Evolutionary conservation across 1,140 invertebrate genomes (phyloP).

Genomic region (Ostrea denselamellosa): DNA sequence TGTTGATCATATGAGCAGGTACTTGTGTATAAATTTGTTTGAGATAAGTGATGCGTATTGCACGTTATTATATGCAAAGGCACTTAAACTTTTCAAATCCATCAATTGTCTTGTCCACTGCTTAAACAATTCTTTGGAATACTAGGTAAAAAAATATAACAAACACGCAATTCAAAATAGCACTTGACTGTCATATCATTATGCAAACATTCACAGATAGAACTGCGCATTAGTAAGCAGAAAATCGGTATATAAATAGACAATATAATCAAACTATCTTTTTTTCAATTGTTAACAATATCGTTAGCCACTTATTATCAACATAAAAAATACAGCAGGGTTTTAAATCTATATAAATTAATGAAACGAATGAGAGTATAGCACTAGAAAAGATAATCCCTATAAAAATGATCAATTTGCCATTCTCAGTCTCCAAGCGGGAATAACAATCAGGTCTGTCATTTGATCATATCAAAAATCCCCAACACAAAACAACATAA

Average conservation of each 20-base stretch:
- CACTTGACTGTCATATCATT: background rate
- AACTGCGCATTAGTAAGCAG: background rate
- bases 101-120: conserved; percentile 5
- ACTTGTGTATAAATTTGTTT: background rate
- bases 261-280: background rate
- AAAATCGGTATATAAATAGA: background rate
- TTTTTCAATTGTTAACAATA: background rate
- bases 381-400: background rate
- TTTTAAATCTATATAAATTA: background rate
- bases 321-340: background rate
- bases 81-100: conserved; percentile 10
- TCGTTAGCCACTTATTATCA: conserved; percentile 6
- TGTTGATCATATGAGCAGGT: background rate
- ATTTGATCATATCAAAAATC: conserved; percentile 34
- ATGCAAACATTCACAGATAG: background rate
- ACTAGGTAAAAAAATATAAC: background rate
- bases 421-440: conserved; percentile 10
- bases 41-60: conserved; percentile 25
- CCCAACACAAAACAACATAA: background rate
- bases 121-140: conserved; percentile 19
- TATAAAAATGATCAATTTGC: conserved; percentile 3
- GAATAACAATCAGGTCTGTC: conserved; percentile 3
- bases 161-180: background rate
- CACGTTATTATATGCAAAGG: conserved; percentile 32
- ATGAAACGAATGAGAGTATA: background rate